Evolutionary conservation across 2,797 vertebrate genomes (phyloP).

Genomic region (Tiaroga cobitis): DNA sequence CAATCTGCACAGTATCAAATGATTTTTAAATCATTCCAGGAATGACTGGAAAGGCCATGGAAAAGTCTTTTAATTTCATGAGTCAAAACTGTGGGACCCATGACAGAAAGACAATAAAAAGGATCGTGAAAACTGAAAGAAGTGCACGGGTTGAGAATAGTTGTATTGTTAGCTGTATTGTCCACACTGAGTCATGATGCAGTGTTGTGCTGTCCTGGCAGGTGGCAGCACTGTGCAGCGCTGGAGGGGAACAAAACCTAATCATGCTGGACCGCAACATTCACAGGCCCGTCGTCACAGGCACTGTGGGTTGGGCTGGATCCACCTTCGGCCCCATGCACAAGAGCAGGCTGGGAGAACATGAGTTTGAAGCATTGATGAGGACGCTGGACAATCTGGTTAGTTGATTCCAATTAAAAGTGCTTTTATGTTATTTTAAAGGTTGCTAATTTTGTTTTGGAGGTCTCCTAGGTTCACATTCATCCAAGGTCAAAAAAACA

Average conservation of each 20-base stretch:
- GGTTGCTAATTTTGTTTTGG: neutral
- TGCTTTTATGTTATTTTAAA: neutral
- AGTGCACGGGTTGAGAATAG: slow-evolving; percentile 17
- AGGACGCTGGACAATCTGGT: slow-evolving; percentile 97
- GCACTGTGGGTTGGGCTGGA: slow-evolving; percentile 91
- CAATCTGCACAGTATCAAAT: neutral
- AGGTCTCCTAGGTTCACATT: neutral
- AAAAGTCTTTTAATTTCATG: neutral
- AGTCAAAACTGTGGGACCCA: neutral
- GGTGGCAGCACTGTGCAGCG: slow-evolving; percentile 89
- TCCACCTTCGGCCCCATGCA: slow-evolving; percentile 94
- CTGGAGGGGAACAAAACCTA: slow-evolving; percentile 88
- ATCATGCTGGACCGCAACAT: slow-evolving; percentile 87
- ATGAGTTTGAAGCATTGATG: slow-evolving; percentile 97
- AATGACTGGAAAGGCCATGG: neutral
- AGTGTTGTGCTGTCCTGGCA: slow-evolving; percentile 59
- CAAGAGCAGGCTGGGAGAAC: slow-evolving; percentile 92
- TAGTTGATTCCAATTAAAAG: slow-evolving; percentile 55
- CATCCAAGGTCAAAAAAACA: neutral
- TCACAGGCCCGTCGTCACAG: slow-evolving; percentile 82
- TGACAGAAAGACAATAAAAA: neutral
- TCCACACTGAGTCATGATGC: slow-evolving; percentile 37
- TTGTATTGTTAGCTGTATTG: neutral
- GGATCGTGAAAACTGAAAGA: slow-evolving; percentile 19
- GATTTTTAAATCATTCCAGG: neutral